Evolutionary conservation across 2,113 vertebrate genomes (phyloP), one percentile per base, ranked within the genome.

Genomic region (Mohoua ochrocephala): DNA sequence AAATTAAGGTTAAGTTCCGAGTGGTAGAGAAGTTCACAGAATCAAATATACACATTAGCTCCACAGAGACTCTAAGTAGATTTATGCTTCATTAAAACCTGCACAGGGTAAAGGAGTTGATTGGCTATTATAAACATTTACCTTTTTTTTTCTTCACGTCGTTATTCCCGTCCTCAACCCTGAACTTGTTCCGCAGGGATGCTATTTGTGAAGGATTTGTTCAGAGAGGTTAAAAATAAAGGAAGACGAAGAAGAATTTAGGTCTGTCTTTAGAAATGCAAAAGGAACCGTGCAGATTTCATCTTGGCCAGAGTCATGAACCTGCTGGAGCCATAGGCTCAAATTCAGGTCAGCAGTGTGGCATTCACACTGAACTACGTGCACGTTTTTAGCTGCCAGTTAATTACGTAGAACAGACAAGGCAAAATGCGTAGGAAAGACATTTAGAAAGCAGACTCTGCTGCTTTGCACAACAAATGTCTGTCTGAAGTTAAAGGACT

Each of bases 331-430:
- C 81, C 44, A 22, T 13, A 56, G 45, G 64, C 84, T 91, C 53
- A 47, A 87, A 87, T 93, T 87, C 67, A 87, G 74, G 89, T 93
- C 89, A 96, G 64, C 69, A 65, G n/a, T 28, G 23, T 80, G 59
- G 41, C 59, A 61, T 45, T 74, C 54, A 84, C n/a, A 60, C 10
- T 86, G 79, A 78, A 60, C 59, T 53, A 33, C 71, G 41, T 50
- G 42, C 52, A 76, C 45, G 61, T 59, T 45, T 86, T 83, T 53
- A 83, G 42, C 45, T 92, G 54, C n/a, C 47, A 77, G 6, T 56
- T 26, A 87, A 83, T 95, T 93, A 92, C 84, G 91, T 82, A 93
- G 53, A 93, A 56, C 31, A 80, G 52, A 79, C 20, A 69, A 71
- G 31, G 42, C 27, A 93, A 84, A 90, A 79, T 33, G 24, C 3